phyloP scores from a whole-genome alignment of 2,113 vertebrate species.

The Percina caprodes region DNA sequence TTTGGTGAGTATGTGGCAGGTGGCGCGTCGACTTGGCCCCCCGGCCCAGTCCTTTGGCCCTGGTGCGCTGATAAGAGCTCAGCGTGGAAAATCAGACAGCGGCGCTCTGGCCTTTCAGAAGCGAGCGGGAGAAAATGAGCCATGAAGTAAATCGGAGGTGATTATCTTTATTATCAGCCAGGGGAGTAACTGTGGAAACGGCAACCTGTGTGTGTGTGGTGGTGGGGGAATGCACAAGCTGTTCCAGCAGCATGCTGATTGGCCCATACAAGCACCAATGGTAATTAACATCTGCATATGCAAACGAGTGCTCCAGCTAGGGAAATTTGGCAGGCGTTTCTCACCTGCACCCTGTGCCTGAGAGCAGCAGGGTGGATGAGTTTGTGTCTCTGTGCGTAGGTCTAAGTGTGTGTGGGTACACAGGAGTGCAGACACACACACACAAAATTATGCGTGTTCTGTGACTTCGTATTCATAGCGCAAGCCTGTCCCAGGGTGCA shows the following conservation, averaged over 20 bases:
- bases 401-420: conserved; percentile 1
- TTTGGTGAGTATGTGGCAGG: conserved; percentile 72
- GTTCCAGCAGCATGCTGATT: conserved; percentile 75
- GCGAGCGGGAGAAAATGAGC: conserved; percentile 77
- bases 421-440: conserved; percentile 7
- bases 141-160: conserved; percentile 81
- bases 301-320: conserved; percentile 70
- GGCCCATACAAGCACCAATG: conserved; percentile 73
- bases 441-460: conserved; percentile 37
- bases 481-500: conserved; percentile 26
- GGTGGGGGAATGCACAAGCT: conserved; percentile 58
- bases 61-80: conserved; percentile 68
- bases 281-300: conserved; percentile 85
- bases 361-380: conserved; percentile 47
- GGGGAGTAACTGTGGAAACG: conserved; percentile 77
- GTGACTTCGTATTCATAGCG: conserved; percentile 52
- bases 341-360: conserved; percentile 74
- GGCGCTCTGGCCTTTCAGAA: conserved; percentile 71
- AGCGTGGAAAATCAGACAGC: conserved; percentile 73
- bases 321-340: conserved; percentile 70
- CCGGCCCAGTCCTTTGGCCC: conserved; percentile 35
- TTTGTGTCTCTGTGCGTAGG: conserved; percentile 26
- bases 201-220: conserved; percentile 44
- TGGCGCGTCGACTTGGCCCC: conserved; percentile 63
- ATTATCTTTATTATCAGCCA: conserved; percentile 84